Percentiles rank a stretch among this genome's conserved stretches.
Evolutionary conservation across 2,888 invertebrate species (phyloP).

Genomic region (Drosophila leonis): DNA sequence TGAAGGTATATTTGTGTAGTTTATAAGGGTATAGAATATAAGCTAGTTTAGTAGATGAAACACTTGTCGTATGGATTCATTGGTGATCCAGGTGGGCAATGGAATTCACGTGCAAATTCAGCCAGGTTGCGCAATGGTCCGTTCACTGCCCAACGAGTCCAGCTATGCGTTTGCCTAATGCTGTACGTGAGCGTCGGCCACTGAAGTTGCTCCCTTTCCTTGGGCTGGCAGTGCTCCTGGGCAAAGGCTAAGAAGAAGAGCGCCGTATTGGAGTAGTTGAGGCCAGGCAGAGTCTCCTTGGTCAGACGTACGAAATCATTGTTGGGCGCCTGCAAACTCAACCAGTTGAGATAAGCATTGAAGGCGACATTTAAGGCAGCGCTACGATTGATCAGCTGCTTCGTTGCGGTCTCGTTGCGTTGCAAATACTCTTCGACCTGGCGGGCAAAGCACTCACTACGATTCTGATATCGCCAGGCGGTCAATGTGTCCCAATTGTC

Average conservation of each 20-base stretch:
- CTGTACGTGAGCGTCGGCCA: conserved; percentile 41
- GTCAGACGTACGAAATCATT: conserved; percentile 69
- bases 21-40: background rate
- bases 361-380: conserved; percentile 81
- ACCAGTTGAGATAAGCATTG: conserved; percentile 80
- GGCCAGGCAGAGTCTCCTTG: conserved; percentile 79
- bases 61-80: conserved; percentile 83
- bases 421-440: conserved; percentile 75
- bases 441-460: conserved; percentile 73
- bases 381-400: conserved; percentile 68
- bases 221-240: conserved; percentile 74
- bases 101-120: conserved; percentile 81
- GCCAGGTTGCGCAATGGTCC: conserved; percentile 77
- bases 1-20: background rate
- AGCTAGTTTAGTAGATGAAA: conserved; percentile 67
- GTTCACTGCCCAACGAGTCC: conserved; percentile 73
- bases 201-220: conserved; percentile 11
- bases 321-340: conserved; percentile 72
- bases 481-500: conserved; percentile 76
- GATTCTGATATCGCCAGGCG: conserved; percentile 67
- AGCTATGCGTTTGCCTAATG: conserved; percentile 62
- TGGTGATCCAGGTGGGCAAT: conserved; percentile 74
- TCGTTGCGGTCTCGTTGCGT: conserved; percentile 53
- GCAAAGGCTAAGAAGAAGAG: conserved; percentile 82
- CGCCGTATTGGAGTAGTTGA: conserved; percentile 83